Evolutionary conservation across 2,888 invertebrate species (phyloP).

Genomic region (Dyspetes luteomarginatus): DNA sequence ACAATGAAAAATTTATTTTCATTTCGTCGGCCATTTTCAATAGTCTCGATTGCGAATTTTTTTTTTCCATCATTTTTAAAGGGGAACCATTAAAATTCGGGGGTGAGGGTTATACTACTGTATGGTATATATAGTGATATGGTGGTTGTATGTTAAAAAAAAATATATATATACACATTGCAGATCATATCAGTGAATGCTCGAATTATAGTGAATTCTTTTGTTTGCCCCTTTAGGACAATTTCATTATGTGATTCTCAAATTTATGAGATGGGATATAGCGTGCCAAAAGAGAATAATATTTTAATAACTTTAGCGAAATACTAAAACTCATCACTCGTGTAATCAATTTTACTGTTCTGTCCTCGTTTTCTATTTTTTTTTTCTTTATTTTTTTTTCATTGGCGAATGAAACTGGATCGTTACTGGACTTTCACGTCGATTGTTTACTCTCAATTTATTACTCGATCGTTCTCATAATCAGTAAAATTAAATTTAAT

Average conservation of each 20-base stretch:
- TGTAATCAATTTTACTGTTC: background rate
- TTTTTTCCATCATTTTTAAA: background rate
- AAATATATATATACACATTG: too few relatives aligned
- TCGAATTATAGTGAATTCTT: too few relatives aligned
- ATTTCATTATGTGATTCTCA: too few relatives aligned
- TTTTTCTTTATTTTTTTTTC: background rate
- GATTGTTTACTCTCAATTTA: background rate
- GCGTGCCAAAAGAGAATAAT: background rate
- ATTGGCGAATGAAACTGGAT: background rate
- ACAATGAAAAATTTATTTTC: background rate
- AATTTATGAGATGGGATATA: background rate
- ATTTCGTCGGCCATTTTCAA: background rate
- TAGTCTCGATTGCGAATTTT: background rate
- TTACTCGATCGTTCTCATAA: background rate
- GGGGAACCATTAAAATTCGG: background rate
- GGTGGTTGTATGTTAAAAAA: too few relatives aligned
- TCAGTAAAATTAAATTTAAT: background rate
- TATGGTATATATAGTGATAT: too few relatives aligned
- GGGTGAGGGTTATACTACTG: too few relatives aligned
- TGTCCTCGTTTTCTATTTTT: too few relatives aligned
- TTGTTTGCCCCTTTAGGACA: too few relatives aligned
- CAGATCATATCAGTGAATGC: too few relatives aligned
- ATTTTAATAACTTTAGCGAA: background rate
- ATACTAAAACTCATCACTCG: background rate
- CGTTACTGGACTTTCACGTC: background rate